These are phyloP conservation scores for Cyprinodon diabolis DNA, from an alignment of 2,797 vertebrate genomes.

Conservation along the genomic window DNA sequence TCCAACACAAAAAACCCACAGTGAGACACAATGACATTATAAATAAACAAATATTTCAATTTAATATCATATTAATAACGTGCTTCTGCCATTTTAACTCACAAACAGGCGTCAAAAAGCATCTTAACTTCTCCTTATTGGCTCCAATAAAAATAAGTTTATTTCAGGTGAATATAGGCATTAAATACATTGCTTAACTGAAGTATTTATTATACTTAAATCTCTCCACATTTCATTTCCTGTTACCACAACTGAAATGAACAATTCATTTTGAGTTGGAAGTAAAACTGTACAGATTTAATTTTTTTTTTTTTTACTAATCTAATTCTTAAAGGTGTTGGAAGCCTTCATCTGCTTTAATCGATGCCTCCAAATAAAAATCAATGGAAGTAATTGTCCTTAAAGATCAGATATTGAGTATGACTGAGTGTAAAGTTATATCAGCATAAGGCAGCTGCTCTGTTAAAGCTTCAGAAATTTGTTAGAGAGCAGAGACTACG, in stretches of 20 bases:
- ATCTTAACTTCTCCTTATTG: neutral
- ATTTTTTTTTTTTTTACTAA: neutral
- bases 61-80: neutral
- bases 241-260: neutral
- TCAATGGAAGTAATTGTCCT: neutral
- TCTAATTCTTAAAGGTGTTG: neutral
- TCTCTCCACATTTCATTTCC: neutral
- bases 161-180: neutral
- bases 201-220: neutral
- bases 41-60: neutral
- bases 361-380: neutral
- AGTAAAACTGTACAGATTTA: neutral
- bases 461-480: neutral
- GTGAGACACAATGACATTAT: neutral
- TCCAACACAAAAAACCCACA: neutral
- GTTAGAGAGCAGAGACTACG: neutral
- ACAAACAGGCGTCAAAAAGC: neutral
- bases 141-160: neutral
- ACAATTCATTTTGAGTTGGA: neutral
- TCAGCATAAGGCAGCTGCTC: neutral
- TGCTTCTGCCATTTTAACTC: constrained; percentile 5
- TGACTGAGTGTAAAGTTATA: neutral
- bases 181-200: neutral
- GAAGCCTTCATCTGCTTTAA: neutral
- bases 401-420: neutral